Evolutionary conservation across 2,888 invertebrate genomes (phyloP).

Genomic region (Drepanosiphum platanoidis): DNA sequence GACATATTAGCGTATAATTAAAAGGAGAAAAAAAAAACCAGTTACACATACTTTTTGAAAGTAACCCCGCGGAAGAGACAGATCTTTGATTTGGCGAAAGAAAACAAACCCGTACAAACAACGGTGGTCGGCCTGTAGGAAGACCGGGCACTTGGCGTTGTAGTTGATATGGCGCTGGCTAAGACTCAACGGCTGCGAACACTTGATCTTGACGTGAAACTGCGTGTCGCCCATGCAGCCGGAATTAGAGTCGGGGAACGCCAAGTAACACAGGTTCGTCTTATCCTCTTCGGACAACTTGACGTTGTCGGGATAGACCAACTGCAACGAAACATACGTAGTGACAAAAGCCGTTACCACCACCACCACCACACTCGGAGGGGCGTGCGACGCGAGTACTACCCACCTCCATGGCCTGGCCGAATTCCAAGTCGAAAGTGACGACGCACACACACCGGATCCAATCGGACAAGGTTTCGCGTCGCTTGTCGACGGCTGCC

Average conservation of each 20-base stretch:
- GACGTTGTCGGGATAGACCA: constrained; percentile 83
- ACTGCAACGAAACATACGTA: constrained; percentile 70
- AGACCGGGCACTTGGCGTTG: constrained; percentile 80
- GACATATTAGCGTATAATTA: background rate
- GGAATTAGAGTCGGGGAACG: constrained; percentile 99
- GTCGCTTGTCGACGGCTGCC: background rate
- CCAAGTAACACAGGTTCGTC: constrained; percentile 94
- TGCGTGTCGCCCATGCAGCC: constrained; percentile 99
- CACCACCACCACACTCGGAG: background rate
- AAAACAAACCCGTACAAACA: constrained; percentile 98
- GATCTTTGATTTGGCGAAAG: constrained; percentile 96
- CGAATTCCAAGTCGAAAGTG: constrained; percentile 97
- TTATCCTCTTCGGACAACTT: constrained; percentile 85
- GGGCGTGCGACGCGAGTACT: no score
- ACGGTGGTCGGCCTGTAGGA: constrained; percentile 82
- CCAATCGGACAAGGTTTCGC: constrained; percentile 75
- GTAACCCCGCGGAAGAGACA: constrained; percentile 91
- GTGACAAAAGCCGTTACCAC: background rate
- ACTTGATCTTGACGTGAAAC: constrained; percentile 91
- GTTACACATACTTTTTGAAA: constrained; percentile 86
- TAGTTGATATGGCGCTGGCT: constrained; percentile 69
- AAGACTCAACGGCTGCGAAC: constrained; percentile 67
- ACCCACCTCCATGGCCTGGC: constrained; percentile 93
- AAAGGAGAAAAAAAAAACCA: background rate
- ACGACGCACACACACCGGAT: constrained; percentile 97